Evolutionary conservation across 1,140 invertebrate species (phyloP), one percentile per base, ranked within the genome.

Genomic region (Drosophila fuyamai): DNA sequence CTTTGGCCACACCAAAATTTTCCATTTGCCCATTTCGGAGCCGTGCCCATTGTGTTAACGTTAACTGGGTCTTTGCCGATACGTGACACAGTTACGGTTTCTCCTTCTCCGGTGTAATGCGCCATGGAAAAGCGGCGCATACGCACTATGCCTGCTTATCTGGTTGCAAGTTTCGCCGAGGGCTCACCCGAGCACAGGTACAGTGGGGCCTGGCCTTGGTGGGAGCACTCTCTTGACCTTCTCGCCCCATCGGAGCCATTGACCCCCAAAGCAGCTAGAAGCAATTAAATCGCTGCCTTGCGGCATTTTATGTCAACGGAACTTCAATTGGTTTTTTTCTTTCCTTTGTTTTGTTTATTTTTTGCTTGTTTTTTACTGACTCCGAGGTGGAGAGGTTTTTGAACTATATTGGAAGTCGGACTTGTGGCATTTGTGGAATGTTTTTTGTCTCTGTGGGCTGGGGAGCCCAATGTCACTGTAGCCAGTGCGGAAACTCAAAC

Each of bases 241-340:
- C 27, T 18, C 51, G 41, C 27, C 53, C 41, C 13, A 10, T 29
- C 41, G 32, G 41, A 77, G 74, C 62, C 74, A 77, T 76, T 77
- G 73, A 77, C 79, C 83, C 84, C 63, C 67, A 82, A 72, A 53
- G 59, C 44, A 54, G 53, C 47, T 56, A 63, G 50, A 72, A 74
- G 47, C 55, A 58, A 46, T 78, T 71, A 73, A 59, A 65, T 76
- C 55, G 36, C 58, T 76, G 60, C 50, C 53, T 60, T 56, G 54
- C 44, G 54, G 66, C 74, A 76, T 63, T 76, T 72, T 48, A 57
- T 79, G 82, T 79, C 82, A 82, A 88, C 82, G 83, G 84, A 88
- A 88, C 82, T 88, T 79, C 68, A 86, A 86, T 79, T 88, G 82
- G 57, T 43, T 72, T 41, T 71, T 70, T 72, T 68, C 63, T 53